Base-by-base conservation (phyloP, 2,888 invertebrate species). In the Ennomos erosarius region DNA sequence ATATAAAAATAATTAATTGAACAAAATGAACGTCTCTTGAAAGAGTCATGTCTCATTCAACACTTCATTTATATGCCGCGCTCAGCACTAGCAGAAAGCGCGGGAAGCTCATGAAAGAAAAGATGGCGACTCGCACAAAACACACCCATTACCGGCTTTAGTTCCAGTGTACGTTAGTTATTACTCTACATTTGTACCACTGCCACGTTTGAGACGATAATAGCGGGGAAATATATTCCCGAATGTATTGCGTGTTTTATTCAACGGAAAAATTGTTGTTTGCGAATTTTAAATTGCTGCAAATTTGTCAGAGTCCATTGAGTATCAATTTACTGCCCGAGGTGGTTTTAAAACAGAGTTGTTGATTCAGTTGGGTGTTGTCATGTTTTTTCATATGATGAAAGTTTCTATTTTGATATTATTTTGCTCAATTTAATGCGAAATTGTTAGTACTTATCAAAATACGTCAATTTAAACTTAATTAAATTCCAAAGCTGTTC, bases 111-210 rank as follows among this genome's bases (percentile, higher is more conserved):
- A 38, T n/a, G 40, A 73, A 79, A 78, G 76, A 81, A 81, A 79
- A 79, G 79, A 77, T 75, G 71, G 76, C 73, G 71, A 75, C 73
- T 73, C 72, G 65, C 74, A 71, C 74, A 76, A 78, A 80, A 78
- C 75, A 78, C 72, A 60, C 68, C 78, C 81, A 85, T 84, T 84
- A 83, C 82, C 75, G 79, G 75, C 75, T 73, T 69, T 69, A 73
- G 70, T 69, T 75, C 70, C 72, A 71, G 68, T 68, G 68, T 64
- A 59, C 69, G 78, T 79, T 82, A 77, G 74, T 81, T 82, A 82
- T 77, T 78, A 77, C 77, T 67, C 67, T 67, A 67, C 74, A 76
- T 77, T 79, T 76, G 74, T 75, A 70, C 64, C 62, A 65, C 59
- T 69, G 75, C 68, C 72, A 59, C 63, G 67, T 67, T 65, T 68